Conservation (phyloP, 1,140 invertebrate species). For the Cydia amplana region DNA sequence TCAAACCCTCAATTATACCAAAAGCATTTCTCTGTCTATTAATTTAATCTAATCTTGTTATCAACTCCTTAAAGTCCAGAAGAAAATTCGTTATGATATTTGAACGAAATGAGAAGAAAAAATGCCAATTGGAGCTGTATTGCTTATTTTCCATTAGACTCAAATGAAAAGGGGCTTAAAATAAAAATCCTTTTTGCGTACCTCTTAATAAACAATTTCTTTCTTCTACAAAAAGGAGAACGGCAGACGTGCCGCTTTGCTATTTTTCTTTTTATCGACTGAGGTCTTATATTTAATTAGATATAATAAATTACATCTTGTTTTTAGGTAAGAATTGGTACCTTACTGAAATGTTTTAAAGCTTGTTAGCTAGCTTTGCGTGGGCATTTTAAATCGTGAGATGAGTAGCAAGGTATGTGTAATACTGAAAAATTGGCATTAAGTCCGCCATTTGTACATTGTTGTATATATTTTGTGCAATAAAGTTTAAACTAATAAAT, state of each 20-base stretch:
- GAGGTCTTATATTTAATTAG: no score
- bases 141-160: conserved; percentile 28
- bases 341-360: no score
- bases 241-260: neutral
- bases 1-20: neutral
- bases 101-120: conserved; percentile 16
- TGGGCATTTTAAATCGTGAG: no score
- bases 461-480: no score
- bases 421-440: no score
- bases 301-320: no score
- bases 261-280: neutral
- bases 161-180: conserved; percentile 31
- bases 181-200: conserved; percentile 23
- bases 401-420: no score
- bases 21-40: conserved; percentile 25
- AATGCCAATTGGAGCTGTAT: conserved; percentile 28
- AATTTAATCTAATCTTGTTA: conserved; percentile 18
- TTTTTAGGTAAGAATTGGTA: no score
- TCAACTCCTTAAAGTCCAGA: conserved; percentile 1
- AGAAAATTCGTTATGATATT: conserved; percentile 28
- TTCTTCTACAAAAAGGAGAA: conserved; percentile 11
- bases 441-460: no score
- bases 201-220: conserved; percentile 18
- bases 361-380: no score
- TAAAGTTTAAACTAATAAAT: no score